Evolutionary conservation across 2,797 vertebrate genomes (phyloP).

Genomic region (Melanotaenia parkinsoni): DNA sequence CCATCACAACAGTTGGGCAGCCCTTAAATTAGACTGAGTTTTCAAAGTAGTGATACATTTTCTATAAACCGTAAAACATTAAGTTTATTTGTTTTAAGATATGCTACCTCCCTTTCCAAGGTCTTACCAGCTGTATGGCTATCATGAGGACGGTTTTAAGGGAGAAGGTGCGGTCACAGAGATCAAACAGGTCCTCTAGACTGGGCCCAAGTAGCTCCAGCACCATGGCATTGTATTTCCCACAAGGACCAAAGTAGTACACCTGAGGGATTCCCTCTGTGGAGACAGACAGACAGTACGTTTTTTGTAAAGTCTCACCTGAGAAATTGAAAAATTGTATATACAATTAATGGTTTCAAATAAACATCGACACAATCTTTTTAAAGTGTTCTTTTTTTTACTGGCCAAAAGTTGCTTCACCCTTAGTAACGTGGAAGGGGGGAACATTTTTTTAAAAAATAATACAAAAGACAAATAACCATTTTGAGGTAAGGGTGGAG

Average conservation of each 20-base stretch:
- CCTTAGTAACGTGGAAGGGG: too few relatives aligned
- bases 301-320: neutral
- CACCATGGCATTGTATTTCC: constrained; percentile 99
- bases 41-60: constrained; percentile 7
- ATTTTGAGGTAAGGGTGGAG: too few relatives aligned
- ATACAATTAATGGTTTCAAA: neutral
- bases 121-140: constrained; percentile 95
- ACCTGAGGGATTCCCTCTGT: constrained; percentile 99
- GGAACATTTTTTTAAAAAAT: too few relatives aligned
- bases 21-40: neutral
- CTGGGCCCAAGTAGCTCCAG: constrained; percentile 97
- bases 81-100: neutral
- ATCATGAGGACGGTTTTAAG: constrained; percentile 99
- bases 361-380: neutral
- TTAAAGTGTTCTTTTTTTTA: neutral
- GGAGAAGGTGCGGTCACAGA: constrained; percentile 97
- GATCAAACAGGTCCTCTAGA: constrained; percentile 97
- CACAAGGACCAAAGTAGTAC: constrained; percentile 98
- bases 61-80: neutral
- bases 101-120: neutral
- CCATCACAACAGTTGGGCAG: too few relatives aligned
- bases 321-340: neutral
- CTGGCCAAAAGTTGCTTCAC: too few relatives aligned
- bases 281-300: constrained; percentile 33
- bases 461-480: too few relatives aligned